Percentiles rank a stretch among this genome's conserved stretches.
These are phyloP conservation scores for Pristionchus mayeri DNA, from an alignment of 2,888 invertebrate species.

Conservation along the genomic window DNA sequence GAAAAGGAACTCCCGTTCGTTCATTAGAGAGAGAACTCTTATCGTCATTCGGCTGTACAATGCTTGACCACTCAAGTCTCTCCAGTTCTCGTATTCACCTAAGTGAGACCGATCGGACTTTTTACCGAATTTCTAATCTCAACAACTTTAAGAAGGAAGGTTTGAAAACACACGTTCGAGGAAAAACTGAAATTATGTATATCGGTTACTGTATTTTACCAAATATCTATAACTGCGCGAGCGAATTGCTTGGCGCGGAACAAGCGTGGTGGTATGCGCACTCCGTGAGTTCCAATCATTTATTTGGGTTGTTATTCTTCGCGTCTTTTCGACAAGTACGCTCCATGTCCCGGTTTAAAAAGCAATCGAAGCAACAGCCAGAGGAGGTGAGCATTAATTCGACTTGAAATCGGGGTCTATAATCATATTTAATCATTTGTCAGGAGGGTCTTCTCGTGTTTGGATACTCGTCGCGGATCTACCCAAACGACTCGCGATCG, in stretches of 20 bases:
- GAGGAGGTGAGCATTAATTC: slow-evolving; percentile 13
- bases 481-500: slow-evolving; percentile 56
- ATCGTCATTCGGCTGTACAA: slow-evolving; percentile 11
- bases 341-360: slow-evolving; percentile 9
- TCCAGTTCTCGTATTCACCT: slow-evolving; percentile 13
- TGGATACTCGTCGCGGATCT: slow-evolving; percentile 68
- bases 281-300: neutral
- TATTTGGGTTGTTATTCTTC: neutral
- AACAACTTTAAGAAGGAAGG: neutral
- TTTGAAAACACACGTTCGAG: neutral
- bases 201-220: no score
- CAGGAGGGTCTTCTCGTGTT: slow-evolving; percentile 64
- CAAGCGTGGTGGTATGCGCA: neutral
- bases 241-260: neutral
- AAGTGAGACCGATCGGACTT: slow-evolving; percentile 34
- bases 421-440: neutral
- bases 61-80: slow-evolving; percentile 24
- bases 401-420: neutral
- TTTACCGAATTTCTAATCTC: neutral
- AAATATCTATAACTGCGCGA: neutral
- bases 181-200: no score
- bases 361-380: neutral
- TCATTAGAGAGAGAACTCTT: slow-evolving; percentile 11
- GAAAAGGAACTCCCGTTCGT: slow-evolving; percentile 28
- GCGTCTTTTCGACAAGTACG: neutral